Base-by-base conservation (phyloP, 2,888 invertebrate genomes). In the Clostera curtula region DNA sequence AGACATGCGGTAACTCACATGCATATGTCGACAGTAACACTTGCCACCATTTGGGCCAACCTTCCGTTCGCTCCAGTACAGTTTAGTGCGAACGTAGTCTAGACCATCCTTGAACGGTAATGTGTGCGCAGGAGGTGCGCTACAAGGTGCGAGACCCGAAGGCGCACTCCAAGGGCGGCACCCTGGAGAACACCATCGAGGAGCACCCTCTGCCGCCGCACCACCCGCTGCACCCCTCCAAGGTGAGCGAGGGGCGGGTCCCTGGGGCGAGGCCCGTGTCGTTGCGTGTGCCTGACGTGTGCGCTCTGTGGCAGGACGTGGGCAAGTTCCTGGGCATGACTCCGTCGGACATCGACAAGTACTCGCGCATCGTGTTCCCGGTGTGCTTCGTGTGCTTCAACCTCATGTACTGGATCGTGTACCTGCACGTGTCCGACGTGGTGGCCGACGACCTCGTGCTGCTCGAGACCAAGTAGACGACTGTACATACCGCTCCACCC, bases 361-460 rank as follows among this genome's bases (percentile, higher is more conserved):
- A 97, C 79, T 96, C 97, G 48, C 90, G 98, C 68, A 94, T 97
- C 80, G 91, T 96, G 68, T 98, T 98, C 82, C 97, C 97, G 36
- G 93, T 96, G 68, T 93, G 96, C 85, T 97, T 97, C 87, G 92
- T 97, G 52, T 93, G 96, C 84, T 97, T 97, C 89, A 97, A 97
- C 85, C 89, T 95, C 55, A 95, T 95, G 95, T 95, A 95, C 86
- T 95, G 95, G 95, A 95, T 95, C 84, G 95, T 95, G 65, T 95
- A 95, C 76, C 86, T 95, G 66, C 94, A 95, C 88, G 95, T 95
- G 79, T 93, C 93, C 70, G 95, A 95, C 86, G 93, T 94, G 57
- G 93, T 95, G 47, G 93, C 93, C 66, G 94, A 94, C 76, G 94
- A 94, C 83, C 87, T 95, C 66, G 93, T 94, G 65, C 85, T 91